These are phyloP conservation scores for Caenorhabditis imperialis DNA, from an alignment of 2,888 invertebrate species.

Conservation along the genomic window DNA sequence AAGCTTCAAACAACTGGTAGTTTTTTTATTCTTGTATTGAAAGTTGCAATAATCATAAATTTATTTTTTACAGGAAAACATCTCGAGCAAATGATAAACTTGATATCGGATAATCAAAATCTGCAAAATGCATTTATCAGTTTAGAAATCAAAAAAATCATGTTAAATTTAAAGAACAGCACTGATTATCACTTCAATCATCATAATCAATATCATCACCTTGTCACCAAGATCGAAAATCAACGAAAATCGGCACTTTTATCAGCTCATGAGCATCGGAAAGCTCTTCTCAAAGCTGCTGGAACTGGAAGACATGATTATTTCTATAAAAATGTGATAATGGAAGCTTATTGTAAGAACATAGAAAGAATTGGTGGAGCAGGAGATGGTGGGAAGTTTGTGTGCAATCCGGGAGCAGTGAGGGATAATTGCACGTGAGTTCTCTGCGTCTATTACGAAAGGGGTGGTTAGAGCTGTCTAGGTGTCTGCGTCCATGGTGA, in stretches of 20 bases:
- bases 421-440: slow-evolving; percentile 37
- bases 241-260: neutral
- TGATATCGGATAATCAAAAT: no score
- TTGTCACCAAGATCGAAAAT: neutral
- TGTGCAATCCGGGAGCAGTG: slow-evolving; percentile 36
- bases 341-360: slow-evolving; percentile 30
- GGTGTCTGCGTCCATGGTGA: no score
- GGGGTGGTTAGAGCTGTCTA: no score
- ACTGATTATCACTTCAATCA: no score
- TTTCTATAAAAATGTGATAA: slow-evolving; percentile 12
- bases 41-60: no score
- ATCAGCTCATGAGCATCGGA: neutral
- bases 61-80: no score
- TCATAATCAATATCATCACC: no score
- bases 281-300: neutral
- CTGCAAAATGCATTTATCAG: no score
- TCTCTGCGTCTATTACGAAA: no score
- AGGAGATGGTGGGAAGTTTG: slow-evolving; percentile 58
- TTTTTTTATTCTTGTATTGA: neutral
- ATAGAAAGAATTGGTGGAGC: slow-evolving; percentile 41
- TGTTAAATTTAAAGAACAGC: no score
- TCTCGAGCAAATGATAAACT: no score
- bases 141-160: no score
- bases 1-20: slow-evolving; percentile 5
- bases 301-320: neutral